phyloP scores from a whole-genome alignment of 2,113 vertebrate genomes.

The Tiliqua scincoides region DNA sequence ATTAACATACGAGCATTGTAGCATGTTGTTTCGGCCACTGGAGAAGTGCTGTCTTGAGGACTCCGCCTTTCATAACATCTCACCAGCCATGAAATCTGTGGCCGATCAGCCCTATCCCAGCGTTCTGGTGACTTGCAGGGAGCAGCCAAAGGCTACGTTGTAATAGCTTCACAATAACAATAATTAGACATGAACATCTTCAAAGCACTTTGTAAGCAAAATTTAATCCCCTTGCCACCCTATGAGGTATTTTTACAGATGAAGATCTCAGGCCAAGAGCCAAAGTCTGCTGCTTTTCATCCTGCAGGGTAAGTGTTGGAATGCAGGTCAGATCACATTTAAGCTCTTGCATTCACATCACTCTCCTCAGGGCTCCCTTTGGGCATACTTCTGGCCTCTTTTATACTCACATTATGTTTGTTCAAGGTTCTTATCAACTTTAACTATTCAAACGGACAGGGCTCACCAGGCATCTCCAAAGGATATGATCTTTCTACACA shows the following conservation, averaged over 20 bases:
- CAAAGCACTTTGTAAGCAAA: conserved; percentile 59
- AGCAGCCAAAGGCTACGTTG: conserved; percentile 36
- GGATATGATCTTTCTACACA: conserved; percentile 56
- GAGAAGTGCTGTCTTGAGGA: fast-evolving
- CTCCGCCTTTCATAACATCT: neutral
- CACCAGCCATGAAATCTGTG: fast-evolving
- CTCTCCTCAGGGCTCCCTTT: fast-evolving
- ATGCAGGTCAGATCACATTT: fast-evolving
- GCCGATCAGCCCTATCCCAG: conserved; percentile 21
- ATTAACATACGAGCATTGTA: no score
- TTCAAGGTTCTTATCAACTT: fast-evolving
- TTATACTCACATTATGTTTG: neutral
- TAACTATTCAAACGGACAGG: neutral
- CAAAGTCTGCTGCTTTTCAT: neutral
- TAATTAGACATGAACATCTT: conserved; percentile 44
- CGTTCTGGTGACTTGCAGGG: neutral
- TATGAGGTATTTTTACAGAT: conserved; percentile 68
- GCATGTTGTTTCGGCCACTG: neutral
- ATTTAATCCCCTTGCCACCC: conserved; percentile 30
- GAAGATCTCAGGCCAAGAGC: neutral
- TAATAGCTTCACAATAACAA: conserved; percentile 28
- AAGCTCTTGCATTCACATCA: neutral
- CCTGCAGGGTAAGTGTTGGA: neutral
- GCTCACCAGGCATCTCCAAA: neutral
- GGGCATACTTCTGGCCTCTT: fast-evolving